These are phyloP conservation scores for Phengaris arion DNA, from an alignment of 2,888 invertebrate species.

Conservation along the genomic window DNA sequence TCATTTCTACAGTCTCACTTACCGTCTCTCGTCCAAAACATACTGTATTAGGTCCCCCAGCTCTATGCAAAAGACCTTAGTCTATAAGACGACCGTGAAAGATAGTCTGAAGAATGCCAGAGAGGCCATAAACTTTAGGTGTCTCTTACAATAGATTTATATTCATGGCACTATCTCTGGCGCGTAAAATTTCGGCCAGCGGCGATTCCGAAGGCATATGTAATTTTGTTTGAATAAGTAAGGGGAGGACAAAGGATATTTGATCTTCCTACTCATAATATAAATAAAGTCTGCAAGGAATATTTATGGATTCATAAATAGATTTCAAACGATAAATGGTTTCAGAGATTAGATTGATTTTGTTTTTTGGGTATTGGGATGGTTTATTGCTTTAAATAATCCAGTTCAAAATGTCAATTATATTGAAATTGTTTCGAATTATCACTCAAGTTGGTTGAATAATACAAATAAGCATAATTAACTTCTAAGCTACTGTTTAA, in stretches of 20 bases:
- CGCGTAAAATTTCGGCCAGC: constrained; percentile 79
- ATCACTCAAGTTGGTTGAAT: too few relatives aligned
- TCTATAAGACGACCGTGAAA: constrained; percentile 76
- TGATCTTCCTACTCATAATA: constrained; percentile 69
- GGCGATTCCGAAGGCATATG: constrained; percentile 78
- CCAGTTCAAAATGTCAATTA: too few relatives aligned
- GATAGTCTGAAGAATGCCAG: constrained; percentile 77
- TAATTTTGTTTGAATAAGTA: constrained; percentile 80
- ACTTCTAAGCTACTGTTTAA: too few relatives aligned
- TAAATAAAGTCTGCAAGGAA: constrained; percentile 67
- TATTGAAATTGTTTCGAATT: too few relatives aligned
- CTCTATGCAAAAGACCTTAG: constrained; percentile 73
- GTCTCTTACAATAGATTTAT: constrained; percentile 79
- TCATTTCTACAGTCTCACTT: too few relatives aligned
- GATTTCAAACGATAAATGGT: constrained; percentile 61
- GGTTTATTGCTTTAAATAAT: too few relatives aligned
- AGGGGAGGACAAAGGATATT: constrained; percentile 78
- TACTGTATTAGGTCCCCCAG: constrained; percentile 50
- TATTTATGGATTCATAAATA: constrained; percentile 72
- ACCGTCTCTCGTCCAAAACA: constrained; percentile 9
- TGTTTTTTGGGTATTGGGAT: not conserved
- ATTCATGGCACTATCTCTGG: constrained; percentile 78
- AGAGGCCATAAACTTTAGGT: constrained; percentile 71
- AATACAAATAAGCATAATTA: too few relatives aligned
- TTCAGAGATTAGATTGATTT: constrained; percentile 53